Evolutionary conservation across 2,888 invertebrate species (phyloP).

Genomic region (Gerris lacustris): DNA sequence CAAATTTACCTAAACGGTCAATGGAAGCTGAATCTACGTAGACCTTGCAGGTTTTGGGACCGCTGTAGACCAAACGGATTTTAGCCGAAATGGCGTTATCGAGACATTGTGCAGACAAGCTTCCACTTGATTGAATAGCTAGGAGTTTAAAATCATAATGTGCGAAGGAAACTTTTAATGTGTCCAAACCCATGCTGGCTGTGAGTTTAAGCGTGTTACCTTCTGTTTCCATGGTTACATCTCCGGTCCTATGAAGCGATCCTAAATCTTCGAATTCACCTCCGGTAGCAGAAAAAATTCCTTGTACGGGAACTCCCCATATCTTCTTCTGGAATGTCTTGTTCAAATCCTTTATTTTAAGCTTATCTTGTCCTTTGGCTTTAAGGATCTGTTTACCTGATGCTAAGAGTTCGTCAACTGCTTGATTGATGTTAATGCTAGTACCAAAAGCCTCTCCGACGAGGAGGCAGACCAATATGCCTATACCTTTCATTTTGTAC

Average conservation of each 20-base stretch:
- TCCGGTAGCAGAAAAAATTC: slow-evolving; percentile 20
- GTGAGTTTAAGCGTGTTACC: slow-evolving; percentile 19
- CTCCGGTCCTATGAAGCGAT: slow-evolving; percentile 22
- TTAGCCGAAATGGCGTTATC: slow-evolving; percentile 21
- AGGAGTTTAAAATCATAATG: slow-evolving; percentile 22
- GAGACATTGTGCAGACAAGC: slow-evolving; percentile 18
- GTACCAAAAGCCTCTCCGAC: slow-evolving; percentile 25
- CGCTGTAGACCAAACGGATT: slow-evolving; percentile 17
- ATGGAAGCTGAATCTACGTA: slow-evolving; percentile 18
- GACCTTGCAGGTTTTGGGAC: slow-evolving; percentile 17
- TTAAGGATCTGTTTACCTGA: slow-evolving; percentile 14
- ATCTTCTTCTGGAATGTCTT: slow-evolving; percentile 22
- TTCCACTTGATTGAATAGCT: slow-evolving; percentile 19
- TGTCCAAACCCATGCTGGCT: slow-evolving; percentile 20
- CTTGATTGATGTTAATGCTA: slow-evolving; percentile 29
- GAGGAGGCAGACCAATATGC: slow-evolving; percentile 8
- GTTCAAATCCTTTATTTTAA: slow-evolving; percentile 18
- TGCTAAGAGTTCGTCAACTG: slow-evolving; percentile 26
- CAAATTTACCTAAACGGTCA: slow-evolving; percentile 19
- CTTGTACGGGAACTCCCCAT: slow-evolving; percentile 16
- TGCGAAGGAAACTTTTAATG: slow-evolving; percentile 18
- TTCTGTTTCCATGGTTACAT: slow-evolving; percentile 22
- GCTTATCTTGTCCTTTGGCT: slow-evolving; percentile 20
- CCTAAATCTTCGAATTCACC: slow-evolving; percentile 21
- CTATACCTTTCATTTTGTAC: neutral